A percentile compares a stretch with the other conserved stretches of the same genome.
Evolutionary conservation across 2,888 invertebrate species (phyloP).

Genomic region (Yponomeuta cagnagella): DNA sequence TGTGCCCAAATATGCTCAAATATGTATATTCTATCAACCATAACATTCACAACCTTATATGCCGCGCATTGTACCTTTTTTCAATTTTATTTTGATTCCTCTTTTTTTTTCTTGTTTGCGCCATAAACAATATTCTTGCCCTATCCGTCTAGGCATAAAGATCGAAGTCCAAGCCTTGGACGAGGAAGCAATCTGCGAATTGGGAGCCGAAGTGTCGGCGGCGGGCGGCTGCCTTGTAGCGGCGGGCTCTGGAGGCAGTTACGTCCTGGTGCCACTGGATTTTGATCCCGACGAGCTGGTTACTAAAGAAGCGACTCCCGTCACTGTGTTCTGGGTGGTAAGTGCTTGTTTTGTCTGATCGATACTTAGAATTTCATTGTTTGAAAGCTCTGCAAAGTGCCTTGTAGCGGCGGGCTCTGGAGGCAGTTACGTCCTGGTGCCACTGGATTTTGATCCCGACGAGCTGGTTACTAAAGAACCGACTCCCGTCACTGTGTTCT

Average conservation of each 20-base stretch:
- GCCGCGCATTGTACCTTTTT: too few relatives aligned
- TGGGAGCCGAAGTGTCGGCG: conserved; percentile 51
- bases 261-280: conserved; percentile 59
- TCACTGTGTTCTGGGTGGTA: conserved; percentile 84
- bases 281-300: conserved; percentile 48
- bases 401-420: conserved; percentile 45
- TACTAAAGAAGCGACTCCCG: conserved; percentile 74
- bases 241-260: conserved; percentile 42
- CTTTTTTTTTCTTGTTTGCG: too few relatives aligned
- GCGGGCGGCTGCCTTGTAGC: conserved; percentile 53
- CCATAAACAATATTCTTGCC: too few relatives aligned
- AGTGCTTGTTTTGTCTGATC: conserved; percentile 29
- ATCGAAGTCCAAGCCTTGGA: conserved; percentile 69
- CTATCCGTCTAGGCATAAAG: conserved; percentile 39
- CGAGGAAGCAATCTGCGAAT: conserved; percentile 65
- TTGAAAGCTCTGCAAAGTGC: conserved; percentile 9
- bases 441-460: conserved; percentile 49
- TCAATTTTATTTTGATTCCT: too few relatives aligned
- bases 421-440: conserved; percentile 51
- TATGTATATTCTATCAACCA: too few relatives aligned
- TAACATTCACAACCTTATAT: too few relatives aligned
- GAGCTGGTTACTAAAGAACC: conserved; percentile 65
- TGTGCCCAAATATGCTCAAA: too few relatives aligned
- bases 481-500: conserved; percentile 82
- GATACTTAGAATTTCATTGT: too few relatives aligned